Base-by-base conservation (phyloP, 2,888 invertebrate species). In the Drosophila neoperkinsi region DNA sequence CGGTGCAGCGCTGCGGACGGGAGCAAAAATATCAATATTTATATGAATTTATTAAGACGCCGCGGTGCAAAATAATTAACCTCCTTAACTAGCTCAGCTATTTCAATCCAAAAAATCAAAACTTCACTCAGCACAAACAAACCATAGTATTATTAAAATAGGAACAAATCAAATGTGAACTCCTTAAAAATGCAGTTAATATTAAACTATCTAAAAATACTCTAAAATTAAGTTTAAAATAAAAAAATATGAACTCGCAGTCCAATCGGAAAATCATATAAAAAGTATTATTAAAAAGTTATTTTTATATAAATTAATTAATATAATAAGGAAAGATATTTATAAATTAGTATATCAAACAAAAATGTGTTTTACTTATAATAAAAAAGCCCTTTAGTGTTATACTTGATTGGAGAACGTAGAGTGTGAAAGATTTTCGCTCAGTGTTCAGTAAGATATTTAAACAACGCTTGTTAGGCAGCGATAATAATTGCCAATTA, bases 11-110 rank as follows among this genome's bases (percentile, higher is more conserved):
- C 25, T 53, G 38, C 53, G 41, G 33, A 53, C 75, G 41, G 64
- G 68, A 58, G 80, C 66, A 28, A 28, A 46, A 67, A 58, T 67
- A 67, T 78, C 38, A 79, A 67, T 64, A 64, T 68, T 52, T 43
- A 79, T 36, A 73, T 61, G 72, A 73, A 71, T 80, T 82, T 65
- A 85, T 82, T 82, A 65, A 50, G 63, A 30, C 30, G 18, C 11
- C 60, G 43, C 66, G 57, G 63, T 53, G 53, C 64, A 56, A 71
- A 67, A 61, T 72, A 57, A 70, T 71, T 59, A 43, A 66, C 34
- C 61, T 62, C 28, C 34, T 63, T 69, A 58, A 49, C 64, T 81
- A 64, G 65, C 50, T 49, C 11, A 30, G 43, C 28, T 41, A 64
- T 28, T 49, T 13, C 41, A 28, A 57, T 62, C 49, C 49, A 57